Conservation (phyloP, 1,140 invertebrate genomes). For the Trichogramma pretiosum region DNA sequence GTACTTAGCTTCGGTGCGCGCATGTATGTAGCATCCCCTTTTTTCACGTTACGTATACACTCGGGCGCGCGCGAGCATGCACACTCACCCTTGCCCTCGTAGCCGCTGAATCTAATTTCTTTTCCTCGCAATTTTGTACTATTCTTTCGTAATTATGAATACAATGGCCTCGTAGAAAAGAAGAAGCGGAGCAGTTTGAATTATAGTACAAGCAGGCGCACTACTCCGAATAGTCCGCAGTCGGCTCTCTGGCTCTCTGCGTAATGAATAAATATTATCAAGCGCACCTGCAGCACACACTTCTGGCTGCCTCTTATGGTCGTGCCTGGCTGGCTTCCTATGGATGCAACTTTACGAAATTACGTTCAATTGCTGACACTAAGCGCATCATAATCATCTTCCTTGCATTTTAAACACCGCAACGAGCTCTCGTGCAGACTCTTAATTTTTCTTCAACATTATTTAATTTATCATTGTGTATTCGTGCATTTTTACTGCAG, state of each 20-base stretch:
- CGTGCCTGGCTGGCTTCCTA: no score
- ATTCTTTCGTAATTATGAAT: slow-evolving; percentile 20
- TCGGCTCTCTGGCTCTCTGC: not conserved
- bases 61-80: not conserved
- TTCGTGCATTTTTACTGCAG: no score
- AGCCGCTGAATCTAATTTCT: slow-evolving; percentile 18
- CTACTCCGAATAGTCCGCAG: no score
- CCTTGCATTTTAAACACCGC: no score
- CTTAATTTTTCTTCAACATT: no score
- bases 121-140: slow-evolving; percentile 15
- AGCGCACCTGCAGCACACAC: slow-evolving; percentile 15
- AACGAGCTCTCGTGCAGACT: no score
- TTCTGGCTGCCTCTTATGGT: slow-evolving; percentile 7
- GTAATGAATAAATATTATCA: slow-evolving; percentile 22
- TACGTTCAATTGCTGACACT: no score
- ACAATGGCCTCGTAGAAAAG: not conserved
- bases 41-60: slow-evolving; percentile 1
- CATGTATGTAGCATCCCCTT: slow-evolving; percentile 4
- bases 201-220: slow-evolving; percentile 1
- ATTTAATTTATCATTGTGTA: no score
- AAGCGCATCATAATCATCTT: no score
- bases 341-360: no score
- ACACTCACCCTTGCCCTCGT: slow-evolving; percentile 16
- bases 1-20: not conserved
- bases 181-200: slow-evolving; percentile 2